Evolutionary conservation across 1,140 invertebrate species (phyloP), one percentile per base, ranked within the genome.

Genomic region (Theocolax elegans): DNA sequence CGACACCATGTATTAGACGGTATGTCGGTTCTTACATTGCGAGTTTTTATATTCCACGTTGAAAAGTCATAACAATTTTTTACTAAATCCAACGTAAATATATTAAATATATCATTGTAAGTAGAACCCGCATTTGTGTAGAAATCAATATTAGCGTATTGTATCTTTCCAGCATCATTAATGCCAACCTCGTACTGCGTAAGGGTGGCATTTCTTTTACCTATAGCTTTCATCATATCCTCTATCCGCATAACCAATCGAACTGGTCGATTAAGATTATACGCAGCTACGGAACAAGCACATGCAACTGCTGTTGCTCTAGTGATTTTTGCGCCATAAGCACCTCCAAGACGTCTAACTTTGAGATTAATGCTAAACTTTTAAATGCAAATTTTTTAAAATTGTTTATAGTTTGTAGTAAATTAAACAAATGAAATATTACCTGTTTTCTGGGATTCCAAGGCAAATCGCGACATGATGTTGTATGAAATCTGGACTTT

Each of bases 281-380:
- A 76, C 10, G 89, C 89, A 1, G 88, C 91, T 1, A 93, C 73
- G 0, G 91, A 90, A 65, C 89, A 90, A 0, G 89, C 89, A n/a
- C 88, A 87, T 0, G 90, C 85, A 6, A 88, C 81, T 38, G 87
- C 80, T 1, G 83, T 82, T 13, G 86, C 81, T 4, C 91, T 85
- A 3, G 88, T 87, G 38, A 90, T 88, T 80, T 94, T 92, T 31
- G 88, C 86, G 10, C 92, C 93, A 67, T 92, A 95, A 3, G 83
- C 91, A 35, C 93, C 93, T 0, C 93, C 93, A 0, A 93, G 63
- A 46, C 92, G 86, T 64, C 89, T 87, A 0, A 92, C 88, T 74
- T 86, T 84, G 1, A 93, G 76, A 51, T 90, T 87, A 15, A 93
- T 87, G 59, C 91, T 92, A 73, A 64, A 35, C 10, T 35, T 35